Evolutionary conservation across 2,113 vertebrate genomes (phyloP), one percentile per base, ranked within the genome.

Genomic region (Myrmophylax atrothorax): DNA sequence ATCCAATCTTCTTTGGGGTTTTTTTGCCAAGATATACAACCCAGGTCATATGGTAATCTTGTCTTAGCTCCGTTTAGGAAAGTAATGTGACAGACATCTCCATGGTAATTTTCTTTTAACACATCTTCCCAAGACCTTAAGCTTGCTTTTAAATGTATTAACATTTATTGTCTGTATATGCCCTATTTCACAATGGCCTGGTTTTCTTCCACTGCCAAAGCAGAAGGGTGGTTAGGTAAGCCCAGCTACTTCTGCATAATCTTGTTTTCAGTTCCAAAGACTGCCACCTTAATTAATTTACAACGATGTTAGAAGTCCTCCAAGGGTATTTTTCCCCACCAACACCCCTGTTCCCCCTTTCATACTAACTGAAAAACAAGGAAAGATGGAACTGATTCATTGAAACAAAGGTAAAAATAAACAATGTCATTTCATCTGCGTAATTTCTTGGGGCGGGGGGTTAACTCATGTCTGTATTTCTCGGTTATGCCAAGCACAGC

Each of bases 371-470:
- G 67, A 62, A 92, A 88, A 92, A 47, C 38, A 72, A 82, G 79
- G 59, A 92, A 49, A 47, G 18, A 86, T 68, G 44, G 62, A 90
- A 76, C 76, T 20, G 3, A 38, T 52, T 76, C 11, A 49, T 60
- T 73, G 87, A 83, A 95, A 73, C 37, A 80, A 86, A 80, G 53
- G 49, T 73, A 31, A 94, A 96, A 90, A 25, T 69, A 69, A 87
- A 44, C 52, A 44, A 11, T 7, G 16, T 52, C 2, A 44, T 88
- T 88, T 90, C n/a, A 42, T 16, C 66, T 68, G 12, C 63, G 80
- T 86, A 31, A 37, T 76, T 83, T 53, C 66, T 69, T 28, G 40
- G 15, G 25, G 25, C 7, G 23, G 75, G n/a, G 29, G 37, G 90
- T 93, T 90, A 28, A 82, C 72, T 87, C 62, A 35, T 3, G 3